A percentile compares a stretch with the other conserved stretches of the same genome.
phyloP scores from a whole-genome alignment of 2,113 vertebrate species.

The Sigmodon hispidus region DNA sequence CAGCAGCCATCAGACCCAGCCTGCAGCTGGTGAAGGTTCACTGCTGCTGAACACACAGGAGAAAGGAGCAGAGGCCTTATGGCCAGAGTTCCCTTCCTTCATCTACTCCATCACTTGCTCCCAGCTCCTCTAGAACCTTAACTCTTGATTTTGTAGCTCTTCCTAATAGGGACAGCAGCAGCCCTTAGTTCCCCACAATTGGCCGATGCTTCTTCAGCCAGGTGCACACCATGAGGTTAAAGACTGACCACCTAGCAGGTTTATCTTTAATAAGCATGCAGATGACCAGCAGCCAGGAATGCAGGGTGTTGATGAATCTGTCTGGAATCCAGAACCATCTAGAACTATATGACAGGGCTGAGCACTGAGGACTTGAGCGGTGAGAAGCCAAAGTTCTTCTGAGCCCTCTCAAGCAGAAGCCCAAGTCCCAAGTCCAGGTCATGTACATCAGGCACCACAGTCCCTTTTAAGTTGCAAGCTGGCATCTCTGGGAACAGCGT shows the following conservation, averaged over 20 bases:
- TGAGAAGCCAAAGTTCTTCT: background rate
- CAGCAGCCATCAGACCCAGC: background rate
- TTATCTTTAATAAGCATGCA: background rate
- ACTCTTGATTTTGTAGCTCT: background rate
- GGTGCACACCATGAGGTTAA: rapidly evolving
- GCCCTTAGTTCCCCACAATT: background rate
- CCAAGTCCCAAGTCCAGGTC: background rate
- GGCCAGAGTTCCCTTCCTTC: background rate
- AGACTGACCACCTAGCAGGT: background rate
- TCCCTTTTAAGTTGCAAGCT: background rate
- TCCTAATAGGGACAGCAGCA: background rate
- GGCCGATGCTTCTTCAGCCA: background rate
- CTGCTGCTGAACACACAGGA: background rate
- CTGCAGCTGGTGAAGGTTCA: background rate
- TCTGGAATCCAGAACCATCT: background rate
- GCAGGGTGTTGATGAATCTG: background rate
- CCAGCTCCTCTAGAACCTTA: background rate
- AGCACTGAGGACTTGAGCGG: rapidly evolving
- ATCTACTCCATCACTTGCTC: background rate
- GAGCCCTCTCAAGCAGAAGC: background rate
- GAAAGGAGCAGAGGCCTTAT: background rate
- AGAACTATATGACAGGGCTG: background rate
- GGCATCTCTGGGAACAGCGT: background rate
- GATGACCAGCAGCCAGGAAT: background rate
- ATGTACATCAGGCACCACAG: background rate